Conservation (phyloP, 2,113 vertebrate species). For the Saguinus imperator region DNA sequence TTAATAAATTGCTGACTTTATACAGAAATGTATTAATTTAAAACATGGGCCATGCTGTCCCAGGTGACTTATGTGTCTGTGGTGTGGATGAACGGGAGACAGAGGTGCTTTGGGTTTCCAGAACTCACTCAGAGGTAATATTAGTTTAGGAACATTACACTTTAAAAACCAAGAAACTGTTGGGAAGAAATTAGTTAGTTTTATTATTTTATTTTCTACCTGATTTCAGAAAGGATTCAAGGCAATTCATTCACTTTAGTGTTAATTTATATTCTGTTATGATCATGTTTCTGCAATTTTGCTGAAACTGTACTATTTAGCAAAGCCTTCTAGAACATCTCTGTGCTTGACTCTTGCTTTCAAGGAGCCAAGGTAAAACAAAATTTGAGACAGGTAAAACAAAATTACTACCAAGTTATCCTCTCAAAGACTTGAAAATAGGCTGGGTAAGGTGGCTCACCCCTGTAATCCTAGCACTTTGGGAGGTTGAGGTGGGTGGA, state of each 20-base stretch:
- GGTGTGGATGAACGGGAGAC: not conserved
- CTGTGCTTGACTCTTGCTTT: not conserved
- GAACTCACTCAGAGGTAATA: not conserved
- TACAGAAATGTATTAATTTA: conserved; percentile 11
- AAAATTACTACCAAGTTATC: not conserved
- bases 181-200: not conserved
- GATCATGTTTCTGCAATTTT: not conserved
- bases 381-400: not conserved
- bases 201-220: conserved; percentile 2
- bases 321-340: not conserved
- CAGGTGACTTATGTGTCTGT: not conserved
- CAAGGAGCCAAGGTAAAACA: conserved; percentile 5
- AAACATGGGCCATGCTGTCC: not conserved
- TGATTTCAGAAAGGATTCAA: conserved; percentile 17
- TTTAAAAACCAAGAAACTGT: conserved; percentile 4
- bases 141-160: not conserved
- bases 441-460: too few species aligned
- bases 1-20: not conserved
- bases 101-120: not conserved
- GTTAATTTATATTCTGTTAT: not conserved
- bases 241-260: not conserved
- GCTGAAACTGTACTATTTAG: not conserved
- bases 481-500: too few species aligned
- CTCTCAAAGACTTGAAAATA: not conserved
- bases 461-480: too few species aligned